phyloP scores from a whole-genome alignment of 2,888 invertebrate species.

The Tolmerus cingulatus region DNA sequence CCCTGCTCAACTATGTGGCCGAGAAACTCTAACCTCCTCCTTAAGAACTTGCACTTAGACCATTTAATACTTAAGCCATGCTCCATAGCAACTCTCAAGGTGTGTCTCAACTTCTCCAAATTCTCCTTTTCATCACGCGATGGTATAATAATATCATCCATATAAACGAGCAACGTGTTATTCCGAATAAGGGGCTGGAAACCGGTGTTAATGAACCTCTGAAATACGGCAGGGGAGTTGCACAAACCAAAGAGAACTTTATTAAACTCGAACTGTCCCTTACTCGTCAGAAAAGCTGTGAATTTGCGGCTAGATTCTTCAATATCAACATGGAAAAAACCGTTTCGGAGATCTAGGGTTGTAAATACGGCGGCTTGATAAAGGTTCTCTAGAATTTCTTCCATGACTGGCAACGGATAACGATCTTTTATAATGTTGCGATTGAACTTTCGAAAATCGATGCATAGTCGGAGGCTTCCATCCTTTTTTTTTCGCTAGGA shows the following conservation, averaged over 20 bases:
- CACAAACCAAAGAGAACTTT: slow-evolving; percentile 5
- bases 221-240: slow-evolving; percentile 51
- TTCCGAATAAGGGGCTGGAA: slow-evolving; percentile 36
- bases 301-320: not conserved
- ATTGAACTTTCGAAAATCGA: not conserved
- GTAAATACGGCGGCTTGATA: not conserved
- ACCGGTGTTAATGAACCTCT: slow-evolving; percentile 48
- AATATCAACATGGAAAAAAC: no score
- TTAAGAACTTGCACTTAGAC: not conserved
- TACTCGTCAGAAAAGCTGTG: not conserved
- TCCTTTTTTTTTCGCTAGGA: not conserved
- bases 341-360: not conserved
- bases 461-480: not conserved
- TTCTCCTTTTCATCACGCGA: not conserved
- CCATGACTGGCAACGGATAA: no score
- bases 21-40: not conserved
- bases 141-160: slow-evolving; percentile 51
- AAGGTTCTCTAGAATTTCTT: no score
- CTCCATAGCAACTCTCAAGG: not conserved
- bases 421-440: not conserved
- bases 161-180: slow-evolving; percentile 47
- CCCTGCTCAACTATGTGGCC: not conserved
- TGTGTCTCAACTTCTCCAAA: not conserved
- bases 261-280: slow-evolving; percentile 50
- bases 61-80: not conserved